Evolutionary conservation across 2,888 invertebrate genomes (phyloP).

Genomic region (Psococerastis gibbosa): DNA sequence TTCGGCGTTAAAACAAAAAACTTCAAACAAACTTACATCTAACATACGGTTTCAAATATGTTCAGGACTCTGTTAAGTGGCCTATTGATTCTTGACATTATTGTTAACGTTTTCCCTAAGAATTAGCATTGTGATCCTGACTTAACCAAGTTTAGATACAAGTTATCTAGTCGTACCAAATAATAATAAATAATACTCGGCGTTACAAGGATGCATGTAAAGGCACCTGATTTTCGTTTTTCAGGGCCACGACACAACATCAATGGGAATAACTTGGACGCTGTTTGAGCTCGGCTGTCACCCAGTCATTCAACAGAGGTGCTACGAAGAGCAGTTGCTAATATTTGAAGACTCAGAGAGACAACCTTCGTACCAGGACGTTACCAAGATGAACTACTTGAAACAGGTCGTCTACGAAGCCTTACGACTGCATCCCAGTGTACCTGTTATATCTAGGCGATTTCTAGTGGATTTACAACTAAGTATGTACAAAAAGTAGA

Average conservation of each 20-base stretch:
- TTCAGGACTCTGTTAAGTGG: too few relatives aligned
- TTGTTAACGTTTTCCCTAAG: too few relatives aligned
- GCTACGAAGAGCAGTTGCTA: constrained; percentile 25
- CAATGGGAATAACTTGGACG: constrained; percentile 17
- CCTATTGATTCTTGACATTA: too few relatives aligned
- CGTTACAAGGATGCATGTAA: too few relatives aligned
- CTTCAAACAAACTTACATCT: not conserved
- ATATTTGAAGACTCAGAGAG: constrained; percentile 18
- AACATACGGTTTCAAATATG: too few relatives aligned
- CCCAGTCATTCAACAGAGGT: constrained; percentile 16
- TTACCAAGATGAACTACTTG: constrained; percentile 32
- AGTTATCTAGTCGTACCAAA: too few relatives aligned
- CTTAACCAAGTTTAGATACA: too few relatives aligned
- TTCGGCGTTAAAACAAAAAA: not conserved
- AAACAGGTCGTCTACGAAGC: constrained; percentile 38
- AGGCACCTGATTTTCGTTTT: constrained; percentile 3
- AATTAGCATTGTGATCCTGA: too few relatives aligned
- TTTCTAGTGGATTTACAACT: constrained; percentile 11
- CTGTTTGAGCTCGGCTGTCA: constrained; percentile 18
- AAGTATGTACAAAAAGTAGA: constrained; percentile 4
- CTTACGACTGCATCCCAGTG: constrained; percentile 35
- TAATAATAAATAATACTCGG: too few relatives aligned
- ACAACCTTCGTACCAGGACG: constrained; percentile 29
- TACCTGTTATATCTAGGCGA: constrained; percentile 26
- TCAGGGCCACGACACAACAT: constrained; percentile 20